Percentiles rank a stretch among this genome's conserved stretches.
These are phyloP conservation scores for Semnornis frantzii DNA, from an alignment of 2,113 vertebrate species.

Conservation along the genomic window DNA sequence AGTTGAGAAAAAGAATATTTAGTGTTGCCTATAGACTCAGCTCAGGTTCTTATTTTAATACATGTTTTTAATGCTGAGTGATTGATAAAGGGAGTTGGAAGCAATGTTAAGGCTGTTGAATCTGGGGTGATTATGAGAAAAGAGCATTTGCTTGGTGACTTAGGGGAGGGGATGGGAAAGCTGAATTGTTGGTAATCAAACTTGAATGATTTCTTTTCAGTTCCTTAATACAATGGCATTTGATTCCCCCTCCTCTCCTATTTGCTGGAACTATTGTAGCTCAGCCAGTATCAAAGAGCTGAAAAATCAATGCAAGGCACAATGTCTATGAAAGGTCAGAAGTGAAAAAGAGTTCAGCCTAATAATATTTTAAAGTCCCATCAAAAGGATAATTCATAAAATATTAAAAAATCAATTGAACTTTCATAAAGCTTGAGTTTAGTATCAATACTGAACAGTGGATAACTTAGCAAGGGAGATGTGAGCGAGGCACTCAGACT, in stretches of 20 bases:
- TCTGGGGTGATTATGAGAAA: constrained; percentile 24
- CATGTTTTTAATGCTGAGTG: constrained; percentile 49
- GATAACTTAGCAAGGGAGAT: background rate
- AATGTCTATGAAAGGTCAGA: constrained; percentile 56
- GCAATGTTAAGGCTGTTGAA: constrained; percentile 56
- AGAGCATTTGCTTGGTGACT: background rate
- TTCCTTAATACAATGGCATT: constrained; percentile 21
- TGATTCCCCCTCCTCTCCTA: background rate
- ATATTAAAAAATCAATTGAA: constrained; percentile 54
- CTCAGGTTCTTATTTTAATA: constrained; percentile 70
- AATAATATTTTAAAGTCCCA: constrained; percentile 54
- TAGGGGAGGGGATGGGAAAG: background rate
- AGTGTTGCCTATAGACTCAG: constrained; percentile 67
- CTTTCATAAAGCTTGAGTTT: constrained; percentile 39
- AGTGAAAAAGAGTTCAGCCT: constrained; percentile 58
- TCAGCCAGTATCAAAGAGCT: constrained; percentile 41
- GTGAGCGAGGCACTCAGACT: background rate
- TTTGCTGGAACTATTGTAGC: constrained; percentile 16
- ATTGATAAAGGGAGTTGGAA: constrained; percentile 59
- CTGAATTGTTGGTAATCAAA: constrained; percentile 51
- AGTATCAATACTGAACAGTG: constrained; percentile 4
- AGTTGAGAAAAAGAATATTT: constrained; percentile 72
- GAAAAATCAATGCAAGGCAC: constrained; percentile 56
- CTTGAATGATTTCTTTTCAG: constrained; percentile 10
- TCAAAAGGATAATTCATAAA: constrained; percentile 33